A percentile compares a stretch with the other conserved stretches of the same genome.
These are phyloP conservation scores for Cetoscarus ocellatus DNA, from an alignment of 2,797 vertebrate species.

Conservation along the genomic window DNA sequence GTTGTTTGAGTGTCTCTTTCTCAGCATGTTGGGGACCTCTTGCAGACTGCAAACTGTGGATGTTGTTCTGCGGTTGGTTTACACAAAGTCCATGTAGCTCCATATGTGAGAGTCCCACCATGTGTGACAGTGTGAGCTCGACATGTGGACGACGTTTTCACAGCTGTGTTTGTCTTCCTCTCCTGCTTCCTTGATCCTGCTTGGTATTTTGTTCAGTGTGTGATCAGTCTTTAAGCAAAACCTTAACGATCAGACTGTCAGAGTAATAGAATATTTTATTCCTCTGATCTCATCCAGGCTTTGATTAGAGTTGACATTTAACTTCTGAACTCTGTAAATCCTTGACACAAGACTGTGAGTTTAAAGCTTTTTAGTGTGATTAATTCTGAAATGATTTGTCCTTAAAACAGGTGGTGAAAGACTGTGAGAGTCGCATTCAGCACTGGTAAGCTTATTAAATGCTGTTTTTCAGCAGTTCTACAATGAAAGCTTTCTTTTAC, in stretches of 20 bases:
- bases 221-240: not conserved
- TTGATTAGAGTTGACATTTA: not conserved
- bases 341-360: not conserved
- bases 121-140: not conserved
- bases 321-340: not conserved
- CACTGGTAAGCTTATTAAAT: slow-evolving; percentile 81
- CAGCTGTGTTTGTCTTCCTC: slow-evolving; percentile 22
- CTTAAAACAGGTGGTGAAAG: slow-evolving; percentile 84
- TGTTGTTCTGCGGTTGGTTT: not conserved
- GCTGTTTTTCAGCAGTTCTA: not conserved
- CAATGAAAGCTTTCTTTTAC: not conserved
- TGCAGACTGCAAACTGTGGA: too few species aligned
- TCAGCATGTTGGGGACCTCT: too few species aligned
- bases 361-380: slow-evolving; percentile 8
- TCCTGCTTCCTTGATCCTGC: slow-evolving; percentile 1
- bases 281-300: not conserved
- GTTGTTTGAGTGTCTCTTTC: too few species aligned
- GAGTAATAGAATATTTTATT: not conserved
- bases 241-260: not conserved
- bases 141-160: not conserved
- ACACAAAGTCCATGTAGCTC: not conserved
- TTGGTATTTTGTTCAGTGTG: not conserved
- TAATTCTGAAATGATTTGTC: slow-evolving; percentile 56
- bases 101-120: not conserved
- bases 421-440: slow-evolving; percentile 81